Evolutionary conservation across 2,113 vertebrate genomes (phyloP).

Genomic region (Proterorhinus semilunaris): DNA sequence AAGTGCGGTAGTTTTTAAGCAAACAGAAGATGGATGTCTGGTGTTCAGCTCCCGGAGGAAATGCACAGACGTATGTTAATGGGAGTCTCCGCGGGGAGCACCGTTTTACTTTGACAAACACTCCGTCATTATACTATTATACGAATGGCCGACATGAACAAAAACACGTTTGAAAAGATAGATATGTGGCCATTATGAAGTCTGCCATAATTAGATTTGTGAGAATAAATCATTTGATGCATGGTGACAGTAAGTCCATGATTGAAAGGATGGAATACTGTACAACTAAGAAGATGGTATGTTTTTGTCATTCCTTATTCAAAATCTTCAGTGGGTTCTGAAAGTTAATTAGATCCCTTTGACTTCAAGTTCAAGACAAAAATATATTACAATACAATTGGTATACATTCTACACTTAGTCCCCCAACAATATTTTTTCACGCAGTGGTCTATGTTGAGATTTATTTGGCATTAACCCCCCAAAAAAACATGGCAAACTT

Average conservation of each 20-base stretch:
- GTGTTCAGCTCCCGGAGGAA: not conserved
- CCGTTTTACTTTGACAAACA: not conserved
- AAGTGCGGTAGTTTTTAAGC: conserved; percentile 1
- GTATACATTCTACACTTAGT: too few relatives aligned
- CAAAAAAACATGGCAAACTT: too few relatives aligned
- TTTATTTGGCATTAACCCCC: too few relatives aligned
- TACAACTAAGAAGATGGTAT: not conserved
- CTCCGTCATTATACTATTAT: not conserved
- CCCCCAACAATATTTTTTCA: too few relatives aligned
- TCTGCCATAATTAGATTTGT: not conserved
- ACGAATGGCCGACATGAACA: conserved; percentile 2
- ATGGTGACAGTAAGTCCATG: not conserved
- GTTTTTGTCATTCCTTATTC: too few relatives aligned
- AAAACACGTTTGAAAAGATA: conserved; percentile 1
- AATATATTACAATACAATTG: too few relatives aligned
- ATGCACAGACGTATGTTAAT: conserved; percentile 7
- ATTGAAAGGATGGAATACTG: not conserved
- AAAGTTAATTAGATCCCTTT: too few relatives aligned
- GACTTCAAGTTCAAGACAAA: too few relatives aligned
- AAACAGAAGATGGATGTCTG: conserved; percentile 18
- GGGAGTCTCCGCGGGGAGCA: not conserved
- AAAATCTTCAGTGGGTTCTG: too few relatives aligned
- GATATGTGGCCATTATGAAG: not conserved
- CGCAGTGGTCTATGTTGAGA: too few relatives aligned
- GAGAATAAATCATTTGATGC: not conserved